Evolutionary conservation across 2,797 vertebrate genomes (phyloP).

Genomic region (Catamblyrhynchus diadema): DNA sequence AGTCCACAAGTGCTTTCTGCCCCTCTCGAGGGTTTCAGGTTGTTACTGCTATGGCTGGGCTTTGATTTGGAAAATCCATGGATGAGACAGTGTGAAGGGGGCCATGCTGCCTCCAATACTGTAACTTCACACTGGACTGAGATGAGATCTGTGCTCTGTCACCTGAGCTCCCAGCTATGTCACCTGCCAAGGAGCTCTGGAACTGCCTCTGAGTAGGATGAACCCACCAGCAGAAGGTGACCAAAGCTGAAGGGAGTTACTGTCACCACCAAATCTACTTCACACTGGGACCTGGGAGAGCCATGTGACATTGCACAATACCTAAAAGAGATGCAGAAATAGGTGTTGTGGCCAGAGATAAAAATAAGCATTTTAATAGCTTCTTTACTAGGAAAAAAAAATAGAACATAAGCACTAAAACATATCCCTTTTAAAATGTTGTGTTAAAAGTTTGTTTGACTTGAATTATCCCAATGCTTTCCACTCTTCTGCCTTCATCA

Average conservation of each 20-base stretch:
- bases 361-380: not conserved
- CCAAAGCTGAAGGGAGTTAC: not conserved
- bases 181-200: not conserved
- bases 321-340: not conserved
- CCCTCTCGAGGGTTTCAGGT: not conserved
- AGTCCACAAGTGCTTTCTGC: not conserved
- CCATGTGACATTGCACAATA: not conserved
- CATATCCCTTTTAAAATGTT: not conserved
- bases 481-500: not conserved
- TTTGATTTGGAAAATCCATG: not conserved
- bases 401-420: not conserved
- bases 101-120: not conserved
- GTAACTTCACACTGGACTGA: not conserved
- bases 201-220: not conserved
- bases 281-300: not conserved
- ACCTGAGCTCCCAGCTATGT: rapidly evolving
- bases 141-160: not conserved
- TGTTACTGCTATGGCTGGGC: not conserved
- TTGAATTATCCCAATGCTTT: not conserved
- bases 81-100: not conserved
- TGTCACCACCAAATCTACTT: not conserved
- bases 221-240: not conserved
- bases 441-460: not conserved
- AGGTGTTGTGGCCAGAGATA: not conserved
- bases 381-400: not conserved